Conservation (phyloP, 2,888 invertebrate species). For the Rhagophthalmus giganteus region DNA sequence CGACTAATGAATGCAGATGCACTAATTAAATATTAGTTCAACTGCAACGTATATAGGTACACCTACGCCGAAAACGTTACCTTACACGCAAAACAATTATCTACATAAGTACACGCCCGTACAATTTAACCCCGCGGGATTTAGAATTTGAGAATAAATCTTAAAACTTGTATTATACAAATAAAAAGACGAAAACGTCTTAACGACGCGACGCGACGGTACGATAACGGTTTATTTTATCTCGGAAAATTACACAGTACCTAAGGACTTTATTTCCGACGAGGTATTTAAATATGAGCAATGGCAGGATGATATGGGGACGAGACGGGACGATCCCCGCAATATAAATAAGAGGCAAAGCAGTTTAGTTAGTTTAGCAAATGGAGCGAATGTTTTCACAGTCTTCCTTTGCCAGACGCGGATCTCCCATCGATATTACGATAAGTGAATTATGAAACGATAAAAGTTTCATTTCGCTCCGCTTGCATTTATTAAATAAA, state of each 20-base stretch:
- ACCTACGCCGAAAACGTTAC: too few relatives aligned
- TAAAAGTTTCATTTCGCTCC: not conserved
- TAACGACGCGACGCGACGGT: too few relatives aligned
- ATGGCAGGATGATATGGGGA: constrained; percentile 34
- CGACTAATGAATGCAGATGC: too few relatives aligned
- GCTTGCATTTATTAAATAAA: not conserved
- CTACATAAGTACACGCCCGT: too few relatives aligned
- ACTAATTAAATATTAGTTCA: too few relatives aligned
- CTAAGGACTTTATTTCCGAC: constrained; percentile 25
- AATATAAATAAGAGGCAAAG: constrained; percentile 57
- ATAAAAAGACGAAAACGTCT: too few relatives aligned
- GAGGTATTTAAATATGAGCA: constrained; percentile 45
- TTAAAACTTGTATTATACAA: too few relatives aligned
- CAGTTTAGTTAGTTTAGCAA: constrained; percentile 60
- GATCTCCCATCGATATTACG: constrained; percentile 47
- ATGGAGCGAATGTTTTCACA: constrained; percentile 59
- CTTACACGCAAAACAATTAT: too few relatives aligned
- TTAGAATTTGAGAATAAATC: too few relatives aligned
- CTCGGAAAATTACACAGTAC: constrained; percentile 22
- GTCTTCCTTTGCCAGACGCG: constrained; percentile 42
- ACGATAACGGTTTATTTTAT: too few relatives aligned
- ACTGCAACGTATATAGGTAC: too few relatives aligned
- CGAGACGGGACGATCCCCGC: constrained; percentile 45
- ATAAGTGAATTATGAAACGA: constrained; percentile 28
- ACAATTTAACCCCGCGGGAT: too few relatives aligned